Evolutionary conservation across 2,888 invertebrate genomes (phyloP).

Genomic region (Ophion costatus): DNA sequence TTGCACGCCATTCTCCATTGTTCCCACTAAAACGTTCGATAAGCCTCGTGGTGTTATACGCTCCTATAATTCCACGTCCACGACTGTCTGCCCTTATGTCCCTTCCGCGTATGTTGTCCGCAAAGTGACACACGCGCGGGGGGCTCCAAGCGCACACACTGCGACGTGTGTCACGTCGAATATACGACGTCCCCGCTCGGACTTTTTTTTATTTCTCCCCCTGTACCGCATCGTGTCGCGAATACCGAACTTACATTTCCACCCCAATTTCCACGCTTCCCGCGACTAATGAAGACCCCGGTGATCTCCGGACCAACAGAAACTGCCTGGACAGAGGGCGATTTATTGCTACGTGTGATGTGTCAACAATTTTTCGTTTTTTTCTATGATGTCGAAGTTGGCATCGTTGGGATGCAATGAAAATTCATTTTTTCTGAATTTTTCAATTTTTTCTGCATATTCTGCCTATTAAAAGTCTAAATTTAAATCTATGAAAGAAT

Average conservation of each 20-base stretch:
- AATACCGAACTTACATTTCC: slow-evolving; percentile 46
- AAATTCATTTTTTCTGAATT: no score
- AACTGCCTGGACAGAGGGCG: background rate
- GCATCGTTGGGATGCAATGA: no score
- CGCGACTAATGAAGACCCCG: slow-evolving; percentile 47
- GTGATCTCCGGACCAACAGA: slow-evolving; percentile 19
- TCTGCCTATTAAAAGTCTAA: no score
- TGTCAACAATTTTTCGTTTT: slow-evolving; percentile 24
- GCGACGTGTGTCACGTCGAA: background rate
- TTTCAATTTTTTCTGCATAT: no score
- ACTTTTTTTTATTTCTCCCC: slow-evolving; percentile 51
- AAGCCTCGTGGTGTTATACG: slow-evolving; percentile 60
- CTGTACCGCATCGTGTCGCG: slow-evolving; percentile 35
- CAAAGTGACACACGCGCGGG: background rate
- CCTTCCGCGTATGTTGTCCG: slow-evolving; percentile 9
- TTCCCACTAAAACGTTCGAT: slow-evolving; percentile 60
- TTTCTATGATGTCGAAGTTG: background rate
- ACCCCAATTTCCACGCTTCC: slow-evolving; percentile 37
- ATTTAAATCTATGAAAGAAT: no score
- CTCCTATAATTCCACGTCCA: slow-evolving; percentile 27
- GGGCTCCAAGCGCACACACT: background rate
- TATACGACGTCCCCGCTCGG: slow-evolving; percentile 5
- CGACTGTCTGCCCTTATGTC: slow-evolving; percentile 23
- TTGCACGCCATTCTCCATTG: slow-evolving; percentile 40
- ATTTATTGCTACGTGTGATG: slow-evolving; percentile 30